These are phyloP conservation scores for Calonectris borealis DNA, from an alignment of 2,113 vertebrate species.

Conservation along the genomic window DNA sequence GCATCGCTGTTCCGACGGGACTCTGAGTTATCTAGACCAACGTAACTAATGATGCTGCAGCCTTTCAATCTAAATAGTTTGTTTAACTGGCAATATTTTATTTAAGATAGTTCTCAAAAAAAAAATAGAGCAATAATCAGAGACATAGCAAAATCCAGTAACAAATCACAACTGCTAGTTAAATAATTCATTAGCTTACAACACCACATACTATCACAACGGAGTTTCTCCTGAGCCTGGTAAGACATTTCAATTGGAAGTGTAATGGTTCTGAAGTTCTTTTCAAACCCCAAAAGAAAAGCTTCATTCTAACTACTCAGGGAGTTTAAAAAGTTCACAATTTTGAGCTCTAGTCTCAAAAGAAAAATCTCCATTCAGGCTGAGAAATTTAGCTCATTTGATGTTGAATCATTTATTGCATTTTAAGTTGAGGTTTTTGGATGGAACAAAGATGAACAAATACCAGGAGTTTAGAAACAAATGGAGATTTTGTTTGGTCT, in stretches of 20 bases:
- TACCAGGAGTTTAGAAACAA: background rate
- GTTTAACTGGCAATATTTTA: background rate
- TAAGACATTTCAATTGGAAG: slow-evolving; percentile 26
- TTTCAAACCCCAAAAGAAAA: slow-evolving; percentile 52
- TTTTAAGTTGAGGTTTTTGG: slow-evolving; percentile 1
- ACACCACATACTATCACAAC: background rate
- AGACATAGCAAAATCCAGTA: background rate
- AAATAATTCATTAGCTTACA: slow-evolving; percentile 8
- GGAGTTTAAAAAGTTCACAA: background rate
- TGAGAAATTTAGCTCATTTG: slow-evolving; percentile 17
- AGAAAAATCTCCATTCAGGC: slow-evolving; percentile 7
- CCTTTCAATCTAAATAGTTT: background rate
- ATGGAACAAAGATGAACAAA: background rate
- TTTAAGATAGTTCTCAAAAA: background rate
- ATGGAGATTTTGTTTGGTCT: background rate
- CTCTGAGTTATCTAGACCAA: slow-evolving; percentile 15
- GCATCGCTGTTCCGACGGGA: background rate
- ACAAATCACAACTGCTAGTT: background rate
- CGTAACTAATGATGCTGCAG: background rate
- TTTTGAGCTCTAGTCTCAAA: slow-evolving; percentile 13
- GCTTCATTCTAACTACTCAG: background rate
- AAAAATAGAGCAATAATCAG: background rate
- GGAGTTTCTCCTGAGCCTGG: background rate
- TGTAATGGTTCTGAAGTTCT: slow-evolving; percentile 23
- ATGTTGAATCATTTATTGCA: background rate